Conservation (phyloP, 2,797 vertebrate genomes). For the Gila robusta region DNA sequence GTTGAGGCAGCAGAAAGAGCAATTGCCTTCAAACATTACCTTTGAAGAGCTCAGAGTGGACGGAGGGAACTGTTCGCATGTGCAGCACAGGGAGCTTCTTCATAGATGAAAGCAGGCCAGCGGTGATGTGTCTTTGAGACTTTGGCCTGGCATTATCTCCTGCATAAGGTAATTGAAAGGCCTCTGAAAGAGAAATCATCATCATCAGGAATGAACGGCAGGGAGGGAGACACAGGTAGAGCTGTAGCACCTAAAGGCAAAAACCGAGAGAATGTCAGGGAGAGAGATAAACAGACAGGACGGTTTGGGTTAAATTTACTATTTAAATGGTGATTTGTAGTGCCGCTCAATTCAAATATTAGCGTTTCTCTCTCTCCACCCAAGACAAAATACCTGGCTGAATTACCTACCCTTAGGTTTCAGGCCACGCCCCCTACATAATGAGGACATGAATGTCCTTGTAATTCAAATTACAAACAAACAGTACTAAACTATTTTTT, state of each 20-base stretch:
- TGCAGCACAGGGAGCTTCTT: conserved; percentile 64
- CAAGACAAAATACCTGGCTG: background rate
- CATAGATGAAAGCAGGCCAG: conserved; percentile 77
- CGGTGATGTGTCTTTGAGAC: conserved; percentile 71
- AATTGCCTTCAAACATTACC: conserved; percentile 45
- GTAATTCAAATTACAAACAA: too few relatives aligned
- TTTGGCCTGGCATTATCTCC: conserved; percentile 72
- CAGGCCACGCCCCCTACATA: background rate
- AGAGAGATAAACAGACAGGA: background rate
- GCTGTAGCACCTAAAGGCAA: background rate
- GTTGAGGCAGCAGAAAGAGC: conserved; percentile 21
- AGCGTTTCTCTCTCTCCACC: background rate
- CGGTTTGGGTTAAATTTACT: background rate
- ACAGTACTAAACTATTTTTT: too few relatives aligned
- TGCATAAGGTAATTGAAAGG: conserved; percentile 77
- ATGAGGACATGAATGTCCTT: background rate
- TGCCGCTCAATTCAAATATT: background rate
- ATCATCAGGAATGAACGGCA: conserved; percentile 18
- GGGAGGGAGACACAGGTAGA: background rate
- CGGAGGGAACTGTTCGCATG: conserved; percentile 61
- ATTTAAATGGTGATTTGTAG: background rate
- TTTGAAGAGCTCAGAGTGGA: conserved; percentile 73
- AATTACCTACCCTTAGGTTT: background rate
- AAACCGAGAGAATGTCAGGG: background rate
- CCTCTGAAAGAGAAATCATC: conserved; percentile 28